These are phyloP conservation scores for Graphium colonna DNA, from an alignment of 2,888 invertebrate genomes.

Conservation along the genomic window DNA sequence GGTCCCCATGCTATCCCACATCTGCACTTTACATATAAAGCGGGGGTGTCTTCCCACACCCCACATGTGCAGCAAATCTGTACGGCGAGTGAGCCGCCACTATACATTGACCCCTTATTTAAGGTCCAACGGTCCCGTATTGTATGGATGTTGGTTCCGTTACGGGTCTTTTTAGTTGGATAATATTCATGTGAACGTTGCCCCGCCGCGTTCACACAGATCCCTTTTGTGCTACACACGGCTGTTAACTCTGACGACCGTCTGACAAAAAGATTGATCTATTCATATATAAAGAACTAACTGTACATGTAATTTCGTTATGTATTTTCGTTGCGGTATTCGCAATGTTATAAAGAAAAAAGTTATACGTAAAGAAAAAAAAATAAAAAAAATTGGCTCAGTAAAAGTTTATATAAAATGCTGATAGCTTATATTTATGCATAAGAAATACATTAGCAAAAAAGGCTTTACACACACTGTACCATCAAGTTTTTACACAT, in stretches of 20 bases:
- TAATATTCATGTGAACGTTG: constrained; percentile 51
- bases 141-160: constrained; percentile 37
- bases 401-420: too few species aligned
- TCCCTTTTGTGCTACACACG: constrained; percentile 29
- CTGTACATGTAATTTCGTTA: too few species aligned
- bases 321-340: too few species aligned
- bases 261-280: background rate
- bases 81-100: constrained; percentile 40
- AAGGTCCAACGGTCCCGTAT: constrained; percentile 30
- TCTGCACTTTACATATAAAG: constrained; percentile 50
- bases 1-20: constrained; percentile 25
- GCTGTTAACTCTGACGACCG: constrained; percentile 8
- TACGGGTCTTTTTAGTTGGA: constrained; percentile 36
- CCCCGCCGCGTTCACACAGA: constrained; percentile 57
- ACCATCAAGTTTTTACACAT: too few species aligned
- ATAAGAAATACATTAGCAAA: too few species aligned
- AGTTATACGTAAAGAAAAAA: too few species aligned
- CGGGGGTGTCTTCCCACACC: constrained; percentile 54
- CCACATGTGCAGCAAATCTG: constrained; percentile 50
- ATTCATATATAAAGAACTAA: background rate
- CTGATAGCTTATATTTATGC: too few species aligned
- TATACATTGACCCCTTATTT: constrained; percentile 37
- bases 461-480: too few species aligned
- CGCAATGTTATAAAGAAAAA: too few species aligned
- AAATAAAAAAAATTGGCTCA: too few species aligned